These are phyloP conservation scores for Pteropus alecto DNA, from an alignment of 2,113 vertebrate species.

Conservation along the genomic window DNA sequence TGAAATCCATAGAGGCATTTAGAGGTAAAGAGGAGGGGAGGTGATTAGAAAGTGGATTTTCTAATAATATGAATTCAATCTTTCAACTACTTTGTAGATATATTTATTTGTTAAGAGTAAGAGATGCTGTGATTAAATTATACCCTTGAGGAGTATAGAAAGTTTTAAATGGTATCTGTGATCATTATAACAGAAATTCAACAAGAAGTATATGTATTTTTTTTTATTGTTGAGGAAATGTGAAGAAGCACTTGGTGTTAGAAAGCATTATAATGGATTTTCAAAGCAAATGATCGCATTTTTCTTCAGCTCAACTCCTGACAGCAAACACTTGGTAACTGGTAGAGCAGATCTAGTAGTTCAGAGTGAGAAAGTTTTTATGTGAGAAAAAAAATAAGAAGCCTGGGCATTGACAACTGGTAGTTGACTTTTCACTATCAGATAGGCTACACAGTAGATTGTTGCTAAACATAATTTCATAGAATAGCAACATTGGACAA, in stretches of 20 bases:
- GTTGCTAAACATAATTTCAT: background rate
- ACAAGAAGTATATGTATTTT: background rate
- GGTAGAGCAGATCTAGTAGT: background rate
- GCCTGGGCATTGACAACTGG: background rate
- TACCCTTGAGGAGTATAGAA: background rate
- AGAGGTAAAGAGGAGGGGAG: background rate
- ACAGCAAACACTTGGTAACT: background rate
- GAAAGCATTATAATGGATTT: conserved; percentile 26
- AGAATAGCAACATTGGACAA: background rate
- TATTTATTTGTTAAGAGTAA: conserved; percentile 2
- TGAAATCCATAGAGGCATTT: background rate
- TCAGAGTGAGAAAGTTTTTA: background rate
- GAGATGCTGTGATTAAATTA: background rate
- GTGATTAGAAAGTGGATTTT: background rate
- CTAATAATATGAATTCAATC: background rate
- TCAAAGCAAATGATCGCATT: conserved; percentile 20
- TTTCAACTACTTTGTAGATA: background rate
- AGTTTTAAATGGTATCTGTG: conserved; percentile 1
- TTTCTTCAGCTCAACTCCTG: conserved; percentile 15
- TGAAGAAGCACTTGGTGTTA: conserved; percentile 3
- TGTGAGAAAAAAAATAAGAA: conserved; percentile 41
- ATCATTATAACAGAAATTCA: conserved; percentile 34
- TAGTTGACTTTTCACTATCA: conserved; percentile 2
- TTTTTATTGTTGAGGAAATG: background rate
- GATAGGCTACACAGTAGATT: background rate